A percentile compares a stretch with the other conserved stretches of the same genome.
Evolutionary conservation across 2,113 vertebrate genomes (phyloP).

Genomic region (Syngnathus floridae): DNA sequence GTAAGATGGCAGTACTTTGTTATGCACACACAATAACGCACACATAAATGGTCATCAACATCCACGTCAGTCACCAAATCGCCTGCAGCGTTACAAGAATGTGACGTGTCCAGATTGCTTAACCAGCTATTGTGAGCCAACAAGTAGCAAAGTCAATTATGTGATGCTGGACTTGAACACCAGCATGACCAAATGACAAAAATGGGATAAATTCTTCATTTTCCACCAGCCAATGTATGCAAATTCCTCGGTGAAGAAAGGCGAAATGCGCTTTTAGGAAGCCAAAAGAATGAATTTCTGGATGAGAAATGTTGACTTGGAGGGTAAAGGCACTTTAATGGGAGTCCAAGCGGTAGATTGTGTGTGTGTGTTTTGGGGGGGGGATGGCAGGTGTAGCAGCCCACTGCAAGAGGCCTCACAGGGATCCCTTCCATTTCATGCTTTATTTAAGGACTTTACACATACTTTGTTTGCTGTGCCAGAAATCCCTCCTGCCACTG

Average conservation of each 20-base stretch:
- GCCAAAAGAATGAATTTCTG: conserved; percentile 55
- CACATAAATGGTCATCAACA: conserved; percentile 33
- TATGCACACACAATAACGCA: conserved; percentile 10
- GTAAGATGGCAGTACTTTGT: conserved; percentile 6
- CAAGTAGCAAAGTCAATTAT: conserved; percentile 52
- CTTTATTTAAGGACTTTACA: conserved; percentile 67
- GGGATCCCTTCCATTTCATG: conserved; percentile 64
- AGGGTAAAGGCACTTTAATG: conserved; percentile 43
- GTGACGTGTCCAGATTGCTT: conserved; percentile 47
- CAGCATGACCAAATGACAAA: conserved; percentile 61
- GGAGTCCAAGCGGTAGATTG: conserved; percentile 41
- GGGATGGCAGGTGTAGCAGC: conserved; percentile 60
- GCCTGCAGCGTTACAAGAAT: conserved; percentile 46
- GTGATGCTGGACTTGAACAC: conserved; percentile 48
- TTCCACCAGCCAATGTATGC: conserved; percentile 56
- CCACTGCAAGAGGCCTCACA: conserved; percentile 33
- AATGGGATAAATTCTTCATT: conserved; percentile 47
- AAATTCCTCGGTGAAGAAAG: conserved; percentile 56
- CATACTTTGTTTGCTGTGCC: conserved; percentile 67
- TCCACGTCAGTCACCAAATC: conserved; percentile 50
- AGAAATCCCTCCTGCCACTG: conserved; percentile 67
- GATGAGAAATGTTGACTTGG: conserved; percentile 60
- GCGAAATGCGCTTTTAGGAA: conserved; percentile 41
- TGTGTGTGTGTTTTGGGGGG: conserved; percentile 21
- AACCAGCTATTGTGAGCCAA: conserved; percentile 48